Evolutionary conservation across 2,113 vertebrate genomes (phyloP).

Genomic region (Eleginops maclovinus): DNA sequence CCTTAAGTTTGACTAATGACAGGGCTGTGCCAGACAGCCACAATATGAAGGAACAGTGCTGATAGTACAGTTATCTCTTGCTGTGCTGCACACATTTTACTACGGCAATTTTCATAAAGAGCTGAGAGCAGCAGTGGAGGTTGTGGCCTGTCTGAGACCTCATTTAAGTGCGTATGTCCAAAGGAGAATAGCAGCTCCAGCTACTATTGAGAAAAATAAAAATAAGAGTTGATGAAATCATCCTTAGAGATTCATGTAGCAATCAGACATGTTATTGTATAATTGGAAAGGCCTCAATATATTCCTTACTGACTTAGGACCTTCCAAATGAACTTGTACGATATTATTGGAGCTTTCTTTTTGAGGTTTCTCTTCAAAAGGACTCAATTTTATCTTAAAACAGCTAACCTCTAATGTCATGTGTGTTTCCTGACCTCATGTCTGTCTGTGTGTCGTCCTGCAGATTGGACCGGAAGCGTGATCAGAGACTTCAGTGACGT

Average conservation of each 20-base stretch:
- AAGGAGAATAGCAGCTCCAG: background rate
- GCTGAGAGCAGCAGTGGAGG: constrained; percentile 17
- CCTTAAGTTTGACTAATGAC: background rate
- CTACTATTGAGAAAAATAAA: constrained; percentile 4
- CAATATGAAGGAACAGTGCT: background rate
- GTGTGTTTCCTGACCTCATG: background rate
- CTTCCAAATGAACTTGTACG: background rate
- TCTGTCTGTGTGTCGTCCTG: constrained; percentile 24
- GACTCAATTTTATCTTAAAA: too few species aligned
- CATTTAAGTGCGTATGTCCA: background rate
- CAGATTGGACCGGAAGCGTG: constrained; percentile 87
- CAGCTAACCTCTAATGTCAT: background rate
- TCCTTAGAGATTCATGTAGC: background rate
- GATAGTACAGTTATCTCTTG: background rate
- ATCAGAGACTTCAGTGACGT: constrained; percentile 87
- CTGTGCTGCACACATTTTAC: constrained; percentile 22
- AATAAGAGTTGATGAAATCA: background rate
- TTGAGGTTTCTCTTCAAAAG: too few species aligned
- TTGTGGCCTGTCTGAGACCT: background rate
- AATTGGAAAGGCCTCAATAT: background rate
- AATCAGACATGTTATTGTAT: background rate
- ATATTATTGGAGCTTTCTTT: background rate
- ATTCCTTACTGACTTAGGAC: background rate
- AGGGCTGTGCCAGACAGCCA: background rate
- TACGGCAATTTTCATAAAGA: constrained; percentile 26